Base-by-base conservation (phyloP, 2,888 invertebrate species). In the Brenthis daphne region DNA sequence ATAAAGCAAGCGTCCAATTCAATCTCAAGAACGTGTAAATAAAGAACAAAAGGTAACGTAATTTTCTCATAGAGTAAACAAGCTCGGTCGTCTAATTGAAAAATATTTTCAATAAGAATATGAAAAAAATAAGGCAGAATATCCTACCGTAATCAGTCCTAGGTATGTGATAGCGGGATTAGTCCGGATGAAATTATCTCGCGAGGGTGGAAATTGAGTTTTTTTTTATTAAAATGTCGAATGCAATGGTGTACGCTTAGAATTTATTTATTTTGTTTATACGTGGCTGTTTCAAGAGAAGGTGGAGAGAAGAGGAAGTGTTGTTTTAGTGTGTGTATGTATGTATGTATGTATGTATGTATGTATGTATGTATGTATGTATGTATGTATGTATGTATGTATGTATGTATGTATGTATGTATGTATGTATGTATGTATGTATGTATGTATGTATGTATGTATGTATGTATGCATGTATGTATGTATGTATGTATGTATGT, bases 101-200 rank as follows among this genome's bases (percentile, higher is more conserved):
- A 74, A 74, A 75, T 69, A 72, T 72, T 73, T 61, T 73, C 67
- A 68, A 58, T 67, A 65, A 66, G 53, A 66, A 68, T 61, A 61
- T 60, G 58, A 53, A 57, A 53, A 24, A 73, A 73, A 69, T 70
- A 67, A 57, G 54, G 60, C 48, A 29, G 61, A 51, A 67, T 72
- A 72, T 73, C 72, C 69, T 63, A 57, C 60, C 67, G 73, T 76
- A 76, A 76, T 76, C 75, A 76, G 76, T 65, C 70, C 70, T 67
- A 73, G 74, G 75, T 74, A 71, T 73, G 71, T 76, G 71, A 74
- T 74, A 74, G 72, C 72, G 56, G 70, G 73, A 75, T 76, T 73
- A 75, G 74, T 73, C 60, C 67, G 71, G 71, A 76, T 75, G 65
- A 70, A 77, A 76, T 77, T 75, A 74, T 77, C 69, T 67, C 69